These are phyloP conservation scores for Neuroscelio doddi DNA, from an alignment of 2,888 invertebrate species.

Conservation along the genomic window DNA sequence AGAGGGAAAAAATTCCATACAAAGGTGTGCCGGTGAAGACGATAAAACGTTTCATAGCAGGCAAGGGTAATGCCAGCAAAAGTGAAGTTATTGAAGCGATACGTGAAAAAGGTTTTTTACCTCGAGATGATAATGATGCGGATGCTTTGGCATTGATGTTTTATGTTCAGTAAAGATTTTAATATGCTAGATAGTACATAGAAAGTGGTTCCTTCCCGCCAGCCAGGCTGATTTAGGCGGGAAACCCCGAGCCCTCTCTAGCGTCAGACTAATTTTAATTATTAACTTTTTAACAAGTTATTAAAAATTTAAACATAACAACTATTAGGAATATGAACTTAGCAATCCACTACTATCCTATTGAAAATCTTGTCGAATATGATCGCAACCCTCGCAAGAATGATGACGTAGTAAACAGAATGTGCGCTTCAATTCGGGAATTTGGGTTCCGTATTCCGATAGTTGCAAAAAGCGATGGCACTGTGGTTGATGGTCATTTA, in stretches of 20 bases:
- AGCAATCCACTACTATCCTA: no score
- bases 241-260: no score
- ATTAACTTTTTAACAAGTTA: no score
- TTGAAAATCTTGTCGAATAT: slow-evolving; percentile 3
- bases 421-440: slow-evolving; percentile 10
- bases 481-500: slow-evolving; percentile 21
- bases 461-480: slow-evolving; percentile 1
- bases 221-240: no score
- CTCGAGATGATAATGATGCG: slow-evolving; percentile 19
- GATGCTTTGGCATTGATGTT: slow-evolving; percentile 15
- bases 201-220: slow-evolving; percentile 11
- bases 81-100: slow-evolving; percentile 9
- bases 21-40: slow-evolving; percentile 7
- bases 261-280: no score
- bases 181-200: slow-evolving; percentile 10
- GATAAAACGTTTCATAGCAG: slow-evolving; percentile 8
- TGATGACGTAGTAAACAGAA: slow-evolving; percentile 4
- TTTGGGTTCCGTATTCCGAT: slow-evolving; percentile 14
- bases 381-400: no score
- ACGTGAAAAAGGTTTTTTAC: slow-evolving; percentile 5
- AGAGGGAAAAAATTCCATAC: slow-evolving; percentile 1
- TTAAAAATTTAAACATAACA: no score
- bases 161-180: slow-evolving; percentile 14
- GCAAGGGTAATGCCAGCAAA: slow-evolving; percentile 11
- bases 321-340: no score